A percentile compares a stretch with the other conserved stretches of the same genome.
Evolutionary conservation across 1,140 invertebrate genomes (phyloP).

Genomic region (Drosophila sproati): DNA sequence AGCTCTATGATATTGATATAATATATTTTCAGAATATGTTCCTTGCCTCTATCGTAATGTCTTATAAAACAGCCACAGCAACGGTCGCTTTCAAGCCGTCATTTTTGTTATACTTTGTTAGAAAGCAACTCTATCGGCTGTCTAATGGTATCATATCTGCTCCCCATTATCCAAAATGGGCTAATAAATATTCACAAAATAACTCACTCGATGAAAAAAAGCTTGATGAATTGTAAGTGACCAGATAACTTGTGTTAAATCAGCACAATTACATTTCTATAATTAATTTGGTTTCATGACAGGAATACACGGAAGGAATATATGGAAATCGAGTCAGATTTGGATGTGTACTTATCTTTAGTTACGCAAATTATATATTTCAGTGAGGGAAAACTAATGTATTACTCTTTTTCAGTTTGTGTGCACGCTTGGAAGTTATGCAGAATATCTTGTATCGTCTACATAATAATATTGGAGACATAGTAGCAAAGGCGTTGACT

Average conservation of each 20-base stretch:
- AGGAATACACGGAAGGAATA: neutral
- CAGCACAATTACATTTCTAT: neutral
- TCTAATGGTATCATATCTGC: neutral
- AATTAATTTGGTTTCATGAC: neutral
- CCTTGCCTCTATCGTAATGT: slow-evolving; percentile 92
- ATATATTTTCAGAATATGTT: slow-evolving; percentile 89
- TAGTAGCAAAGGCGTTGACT: neutral
- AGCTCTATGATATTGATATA: neutral
- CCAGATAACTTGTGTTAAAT: neutral
- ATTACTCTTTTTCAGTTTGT: slow-evolving; percentile 6
- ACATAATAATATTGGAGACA: slow-evolving; percentile 14
- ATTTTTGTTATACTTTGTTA: slow-evolving; percentile 23
- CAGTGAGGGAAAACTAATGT: neutral
- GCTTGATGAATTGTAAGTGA: slow-evolving; percentile 11
- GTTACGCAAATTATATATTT: neutral
- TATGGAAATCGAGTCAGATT: slow-evolving; percentile 8
- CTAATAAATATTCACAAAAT: neutral
- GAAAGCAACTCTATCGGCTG: slow-evolving; percentile 14
- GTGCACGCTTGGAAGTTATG: slow-evolving; percentile 3
- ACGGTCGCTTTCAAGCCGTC: neutral
- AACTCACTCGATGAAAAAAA: neutral
- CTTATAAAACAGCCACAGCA: slow-evolving; percentile 88
- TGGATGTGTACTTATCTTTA: slow-evolving; percentile 8
- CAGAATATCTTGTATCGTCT: neutral
- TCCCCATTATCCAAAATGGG: slow-evolving; percentile 1